Evolutionary conservation across 2,888 invertebrate genomes (phyloP), one percentile per base, ranked within the genome.

Genomic region (Lepidocyrtoides sp.): DNA sequence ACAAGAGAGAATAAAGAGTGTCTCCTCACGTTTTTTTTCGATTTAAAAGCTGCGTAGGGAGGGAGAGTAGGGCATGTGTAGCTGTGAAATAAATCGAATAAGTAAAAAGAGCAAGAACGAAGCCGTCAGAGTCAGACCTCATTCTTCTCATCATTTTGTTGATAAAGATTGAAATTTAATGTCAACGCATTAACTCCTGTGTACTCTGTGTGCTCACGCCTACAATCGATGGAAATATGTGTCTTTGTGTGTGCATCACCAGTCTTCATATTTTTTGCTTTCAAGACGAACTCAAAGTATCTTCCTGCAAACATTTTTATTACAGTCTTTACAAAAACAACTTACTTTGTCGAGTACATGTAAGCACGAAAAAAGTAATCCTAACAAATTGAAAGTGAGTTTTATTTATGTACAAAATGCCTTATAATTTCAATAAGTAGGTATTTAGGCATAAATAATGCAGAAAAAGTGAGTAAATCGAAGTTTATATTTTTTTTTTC

Each of bases 381-480:
- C n/a, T n/a, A n/a, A 26, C 26, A 12, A 63, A 8, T 63, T 63
- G 29, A 63, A 63, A 63, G 29, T 63, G 63, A 63, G 29, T 63
- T 63, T 63, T 29, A 63, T 63, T 63, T 63, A 14, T 63, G 23
- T 63, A 32, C 2, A 32, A 54, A 54, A 4, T 4, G 23, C 29
- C 32, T 63, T 3, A 63, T 29, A 63, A 29, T 29, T 63, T 63
- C 4, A 1, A 10, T 17, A n/a, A n/a, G n/a, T n/a, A n/a, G n/a
- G n/a, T n/a, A n/a, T n/a, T n/a, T n/a, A n/a, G n/a, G n/a, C n/a
- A n/a, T n/a, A n/a, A n/a, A n/a, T n/a, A n/a, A n/a, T n/a, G n/a
- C n/a, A n/a, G n/a, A n/a, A n/a, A n/a, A n/a, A n/a, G n/a, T n/a
- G n/a, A n/a, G n/a, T n/a, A n/a, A n/a, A 17, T 32, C 5, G 0